These are phyloP conservation scores for Aphaenogaster ashmeadi DNA, from an alignment of 1,140 invertebrate species.

Conservation along the genomic window DNA sequence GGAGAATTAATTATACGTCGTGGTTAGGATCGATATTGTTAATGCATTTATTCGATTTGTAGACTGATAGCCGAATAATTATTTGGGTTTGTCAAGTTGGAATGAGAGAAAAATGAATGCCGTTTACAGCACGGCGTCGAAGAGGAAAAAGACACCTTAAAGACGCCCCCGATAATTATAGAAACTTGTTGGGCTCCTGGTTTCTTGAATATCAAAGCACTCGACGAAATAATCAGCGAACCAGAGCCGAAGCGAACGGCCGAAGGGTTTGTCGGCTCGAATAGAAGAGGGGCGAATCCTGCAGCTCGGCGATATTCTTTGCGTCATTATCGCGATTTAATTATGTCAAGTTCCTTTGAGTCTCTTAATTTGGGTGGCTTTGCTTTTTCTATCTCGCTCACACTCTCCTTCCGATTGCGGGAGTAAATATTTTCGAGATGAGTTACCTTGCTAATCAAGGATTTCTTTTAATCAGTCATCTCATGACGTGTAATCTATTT, in stretches of 20 bases:
- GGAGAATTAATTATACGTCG: not conserved
- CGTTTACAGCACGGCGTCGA: constrained; percentile 12
- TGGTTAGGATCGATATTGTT: not conserved
- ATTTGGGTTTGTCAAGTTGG: not conserved
- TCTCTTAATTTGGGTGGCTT: constrained; percentile 74
- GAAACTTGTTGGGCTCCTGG: constrained; percentile 70
- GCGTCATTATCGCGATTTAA: constrained; percentile 83
- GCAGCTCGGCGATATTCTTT: constrained; percentile 78
- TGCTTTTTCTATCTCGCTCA: constrained; percentile 37
- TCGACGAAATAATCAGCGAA: constrained; percentile 77
- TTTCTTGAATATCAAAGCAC: constrained; percentile 80
- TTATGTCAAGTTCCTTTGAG: constrained; percentile 82
- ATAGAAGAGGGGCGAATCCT: constrained; percentile 43
- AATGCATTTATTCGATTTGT: not conserved
- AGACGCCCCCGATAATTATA: constrained; percentile 74
- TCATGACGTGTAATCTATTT: constrained; percentile 45
- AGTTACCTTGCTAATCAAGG: constrained; percentile 63
- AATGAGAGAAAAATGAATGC: constrained; percentile 35
- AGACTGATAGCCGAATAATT: constrained; percentile 9
- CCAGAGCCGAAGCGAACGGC: constrained; percentile 63
- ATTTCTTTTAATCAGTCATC: constrained; percentile 74
- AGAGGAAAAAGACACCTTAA: constrained; percentile 68
- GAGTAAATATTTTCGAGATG: constrained; percentile 72
- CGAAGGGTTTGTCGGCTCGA: constrained; percentile 68
- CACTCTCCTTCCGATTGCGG: constrained; percentile 40